These are phyloP conservation scores for Alectoris magna DNA, from an alignment of 2,797 vertebrate species.

Conservation along the genomic window DNA sequence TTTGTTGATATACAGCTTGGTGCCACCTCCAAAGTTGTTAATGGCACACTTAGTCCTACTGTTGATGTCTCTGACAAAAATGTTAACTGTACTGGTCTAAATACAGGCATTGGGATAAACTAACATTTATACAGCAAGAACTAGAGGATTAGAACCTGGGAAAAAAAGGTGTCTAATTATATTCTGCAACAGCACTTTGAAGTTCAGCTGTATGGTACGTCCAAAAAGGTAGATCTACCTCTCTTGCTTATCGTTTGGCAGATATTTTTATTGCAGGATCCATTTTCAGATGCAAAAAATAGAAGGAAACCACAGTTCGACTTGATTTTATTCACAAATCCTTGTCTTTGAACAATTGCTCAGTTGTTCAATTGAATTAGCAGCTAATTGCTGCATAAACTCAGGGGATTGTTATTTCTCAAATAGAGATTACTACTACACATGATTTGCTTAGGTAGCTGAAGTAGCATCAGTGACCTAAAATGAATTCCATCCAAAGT, in stretches of 20 bases:
- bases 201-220: neutral
- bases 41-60: neutral
- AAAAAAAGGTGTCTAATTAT: neutral
- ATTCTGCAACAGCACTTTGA: neutral
- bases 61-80: neutral
- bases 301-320: neutral
- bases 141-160: neutral
- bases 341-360: neutral
- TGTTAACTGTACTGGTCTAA: neutral
- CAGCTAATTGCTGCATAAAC: conserved; percentile 23
- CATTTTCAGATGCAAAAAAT: neutral
- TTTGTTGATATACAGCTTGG: neutral
- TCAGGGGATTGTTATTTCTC: conserved; percentile 41
- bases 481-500: conserved; percentile 23
- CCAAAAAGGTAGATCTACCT: neutral
- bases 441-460: neutral
- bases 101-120: neutral
- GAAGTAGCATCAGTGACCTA: neutral
- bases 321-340: conserved; percentile 1
- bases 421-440: conserved; percentile 16
- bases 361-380: neutral
- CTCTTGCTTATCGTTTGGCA: neutral
- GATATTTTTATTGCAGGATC: neutral
- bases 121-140: neutral
- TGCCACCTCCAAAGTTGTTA: neutral